Conservation (phyloP, 2,888 invertebrate species). For the Apantesis nais region DNA sequence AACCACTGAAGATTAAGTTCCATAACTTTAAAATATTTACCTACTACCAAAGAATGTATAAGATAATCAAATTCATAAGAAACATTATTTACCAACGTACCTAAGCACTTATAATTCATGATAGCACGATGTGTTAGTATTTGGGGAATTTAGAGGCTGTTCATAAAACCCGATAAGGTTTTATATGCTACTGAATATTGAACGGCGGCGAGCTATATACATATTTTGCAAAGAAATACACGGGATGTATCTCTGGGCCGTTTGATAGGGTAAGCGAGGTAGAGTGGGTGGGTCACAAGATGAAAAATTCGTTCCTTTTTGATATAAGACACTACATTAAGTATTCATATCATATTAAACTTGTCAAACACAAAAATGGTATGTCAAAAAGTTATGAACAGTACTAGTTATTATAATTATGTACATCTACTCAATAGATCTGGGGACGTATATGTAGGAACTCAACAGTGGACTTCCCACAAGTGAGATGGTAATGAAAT, state of each 20-base stretch:
- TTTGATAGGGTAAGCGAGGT: slow-evolving; percentile 34
- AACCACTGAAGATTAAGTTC: not conserved
- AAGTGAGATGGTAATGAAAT: not conserved
- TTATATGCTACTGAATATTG: slow-evolving; percentile 78
- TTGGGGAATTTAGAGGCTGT: slow-evolving; percentile 58
- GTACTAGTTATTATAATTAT: not conserved
- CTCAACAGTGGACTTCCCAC: not conserved
- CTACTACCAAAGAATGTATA: not conserved
- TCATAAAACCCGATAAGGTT: slow-evolving; percentile 70
- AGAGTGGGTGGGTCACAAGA: slow-evolving; percentile 23
- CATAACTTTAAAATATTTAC: not conserved
- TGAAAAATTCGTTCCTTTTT: slow-evolving; percentile 41
- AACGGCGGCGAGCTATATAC: slow-evolving; percentile 55
- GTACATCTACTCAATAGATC: not conserved
- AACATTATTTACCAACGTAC: not conserved
- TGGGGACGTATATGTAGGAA: not conserved
- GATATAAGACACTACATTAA: slow-evolving; percentile 22
- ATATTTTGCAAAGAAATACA: slow-evolving; percentile 67
- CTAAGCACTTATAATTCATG: slow-evolving; percentile 9
- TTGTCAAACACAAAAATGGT: not conserved
- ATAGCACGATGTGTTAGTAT: slow-evolving; percentile 18
- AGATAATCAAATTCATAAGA: not conserved
- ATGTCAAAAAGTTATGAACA: not conserved
- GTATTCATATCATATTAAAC: slow-evolving; percentile 10
- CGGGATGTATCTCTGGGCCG: slow-evolving; percentile 38